Base-by-base conservation (phyloP, 1,140 invertebrate genomes). In the Proales similis region DNA sequence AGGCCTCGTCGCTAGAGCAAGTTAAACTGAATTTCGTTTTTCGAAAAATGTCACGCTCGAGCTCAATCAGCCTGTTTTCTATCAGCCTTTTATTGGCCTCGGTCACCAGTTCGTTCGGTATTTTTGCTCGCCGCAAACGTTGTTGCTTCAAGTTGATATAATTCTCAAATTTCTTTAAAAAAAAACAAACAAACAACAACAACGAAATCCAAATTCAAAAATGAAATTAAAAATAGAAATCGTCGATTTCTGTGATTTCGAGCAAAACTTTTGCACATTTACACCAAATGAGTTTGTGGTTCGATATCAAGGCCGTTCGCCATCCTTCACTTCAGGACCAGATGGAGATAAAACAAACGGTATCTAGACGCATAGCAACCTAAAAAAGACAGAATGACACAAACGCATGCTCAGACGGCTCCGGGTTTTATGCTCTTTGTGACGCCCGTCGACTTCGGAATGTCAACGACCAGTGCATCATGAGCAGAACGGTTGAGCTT, bases 161-260 rank as follows among this genome's bases (percentile, higher is more conserved):
- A n/a, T n/a, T n/a, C n/a, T n/a, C n/a, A n/a, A n/a, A n/a, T n/a
- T n/a, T n/a, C n/a, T n/a, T n/a, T n/a, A n/a, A n/a, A n/a, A n/a
- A n/a, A n/a, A n/a, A n/a, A n/a, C n/a, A n/a, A n/a, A n/a, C n/a
- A n/a, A n/a, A n/a, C n/a, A n/a, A n/a, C n/a, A n/a, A n/a, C n/a
- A n/a, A n/a, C n/a, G n/a, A n/a, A n/a, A n/a, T n/a, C n/a, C n/a
- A n/a, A n/a, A n/a, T n/a, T n/a, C n/a, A n/a, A n/a, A n/a, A n/a
- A n/a, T n/a, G n/a, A n/a, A n/a, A n/a, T n/a, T 42, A 4, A 42
- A 42, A 42, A 42, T 29, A 19, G 22, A 7, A n/a, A 6, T 49
- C 48, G n/a, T 48, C 22, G 27, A 29, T 49, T 4, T 11, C 22
- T n/a, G 48, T 49, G 48, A 49, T 24, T 49, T 49, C 12, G 48